Evolutionary conservation across 2,888 invertebrate species (phyloP), one percentile per base, ranked within the genome.

Genomic region (Ochropleura plecta): DNA sequence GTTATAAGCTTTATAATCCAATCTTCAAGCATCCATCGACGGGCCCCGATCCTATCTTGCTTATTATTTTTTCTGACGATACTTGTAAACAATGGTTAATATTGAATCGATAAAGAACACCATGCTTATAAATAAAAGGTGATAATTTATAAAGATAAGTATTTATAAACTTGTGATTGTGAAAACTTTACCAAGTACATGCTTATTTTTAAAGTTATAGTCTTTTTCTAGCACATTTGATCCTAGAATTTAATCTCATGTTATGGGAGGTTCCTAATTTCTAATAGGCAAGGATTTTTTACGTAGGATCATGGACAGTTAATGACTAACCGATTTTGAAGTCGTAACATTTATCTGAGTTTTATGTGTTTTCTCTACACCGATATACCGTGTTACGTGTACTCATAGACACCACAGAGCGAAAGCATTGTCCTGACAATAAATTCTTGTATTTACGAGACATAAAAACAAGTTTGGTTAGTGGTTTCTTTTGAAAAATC

Each of bases 11-110:
- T 79, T 76, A 79, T 78, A 76, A 81, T 83, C 73, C 79, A 75
- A 82, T 83, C 86, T 81, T 71, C 63, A 69, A 51, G 44, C 65
- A 49, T 60, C 63, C 68, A 78, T 84, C 82, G 65, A 68, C 68
- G 75, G 78, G 67, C 79, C 67, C 75, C 71, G 89, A 89, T 88
- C 77, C 79, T 88, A 91, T 90, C 91, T 87, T 74, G 84, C 42
- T 86, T 87, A 85, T 86, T 81, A 83, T 89, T 88, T 81, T 88
- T 83, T 77, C 71, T 76, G 53, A 67, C 46, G 66, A 68, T 79
- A 73, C 72, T 80, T 73, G 73, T 86, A 87, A 88, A 87, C 85
- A 86, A 86, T 88, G 76, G 73, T 55, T 83, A 74, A 86, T 76
- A 78, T 85, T 87, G 68, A 80, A 85, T 79, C 73, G 77, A 88